Evolutionary conservation across 2,888 invertebrate genomes (phyloP), one percentile per base, ranked within the genome.

Genomic region (Rhogogaster chlorosoma): DNA sequence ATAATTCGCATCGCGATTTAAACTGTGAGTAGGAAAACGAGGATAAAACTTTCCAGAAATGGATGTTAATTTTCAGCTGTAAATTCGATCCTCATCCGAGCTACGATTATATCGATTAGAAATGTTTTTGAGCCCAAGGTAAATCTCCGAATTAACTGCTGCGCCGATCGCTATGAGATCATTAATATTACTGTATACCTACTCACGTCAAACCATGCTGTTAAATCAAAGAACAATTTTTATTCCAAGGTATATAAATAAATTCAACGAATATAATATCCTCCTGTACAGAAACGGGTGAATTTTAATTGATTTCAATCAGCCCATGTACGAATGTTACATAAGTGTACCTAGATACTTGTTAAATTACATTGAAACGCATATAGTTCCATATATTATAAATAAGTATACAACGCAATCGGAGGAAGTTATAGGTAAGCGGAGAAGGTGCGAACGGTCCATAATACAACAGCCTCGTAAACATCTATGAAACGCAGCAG

Each of bases 391-490:
- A 73, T 12, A 73, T 12, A 32, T 32, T 70, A 32, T n/a, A 36
- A 15, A 36, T 18, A 70, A 6, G n/a, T 73, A 42, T 7, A 45
- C 1, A 9, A 26, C 22, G 49, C 12, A 49, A 53, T 77, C 32
- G 77, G 53, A 53, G 9, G 29, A 32, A 49, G 29, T 77, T 77
- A 45, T 45, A 26, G n/a, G 22, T 45, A 26, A 53, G 22, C 12
- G 32, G 77, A 77, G 77, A 77, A 77, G 77, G 77, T 77, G 77
- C 77, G 77, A 77, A 77, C 77, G 77, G 77, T 77, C 77, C 77
- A 77, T 77, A 77, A 42, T n/a, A 32, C 53, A 32, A 22, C 53
- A 73, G 71, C 71, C 38, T 73, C 71, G 71, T 73, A 36, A 45
- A 6, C 53, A 77, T 77, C 77, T 77, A 32, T 26, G 53, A 53